A percentile compares a stretch with the other conserved stretches of the same genome.
These are phyloP conservation scores for Bubo blakistoni DNA, from an alignment of 2,113 vertebrate genomes.

Conservation along the genomic window DNA sequence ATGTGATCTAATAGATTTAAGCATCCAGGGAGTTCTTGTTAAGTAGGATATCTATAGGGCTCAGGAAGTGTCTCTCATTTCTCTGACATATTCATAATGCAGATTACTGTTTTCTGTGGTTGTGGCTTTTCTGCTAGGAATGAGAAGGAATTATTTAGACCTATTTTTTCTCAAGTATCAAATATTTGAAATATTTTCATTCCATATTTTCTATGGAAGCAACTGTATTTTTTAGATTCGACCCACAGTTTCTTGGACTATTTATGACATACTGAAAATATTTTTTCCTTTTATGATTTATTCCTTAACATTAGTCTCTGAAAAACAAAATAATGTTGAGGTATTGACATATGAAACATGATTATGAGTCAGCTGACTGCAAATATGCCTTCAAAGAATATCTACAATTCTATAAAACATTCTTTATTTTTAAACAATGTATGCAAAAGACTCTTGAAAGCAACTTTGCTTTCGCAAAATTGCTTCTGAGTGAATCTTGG, in stretches of 20 bases:
- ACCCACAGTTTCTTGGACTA: not conserved
- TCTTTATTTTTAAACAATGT: not conserved
- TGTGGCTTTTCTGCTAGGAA: not conserved
- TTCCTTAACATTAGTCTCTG: not conserved
- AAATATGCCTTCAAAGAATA: not conserved
- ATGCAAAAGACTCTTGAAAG: not conserved
- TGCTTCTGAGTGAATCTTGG: not conserved
- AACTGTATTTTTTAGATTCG: not conserved
- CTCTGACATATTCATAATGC: not conserved
- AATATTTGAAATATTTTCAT: not conserved
- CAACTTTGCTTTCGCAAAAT: not conserved
- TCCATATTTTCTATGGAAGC: not conserved
- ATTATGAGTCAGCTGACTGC: not conserved
- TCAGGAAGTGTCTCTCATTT: not conserved
- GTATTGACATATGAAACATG: not conserved
- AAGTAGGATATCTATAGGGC: not conserved
- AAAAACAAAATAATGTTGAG: not conserved
- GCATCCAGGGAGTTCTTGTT: not conserved
- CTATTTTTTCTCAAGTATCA: not conserved
- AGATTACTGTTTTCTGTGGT: not conserved
- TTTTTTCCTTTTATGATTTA: not conserved
- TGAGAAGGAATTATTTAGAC: not conserved
- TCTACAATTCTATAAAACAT: not conserved
- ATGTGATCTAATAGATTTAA: not conserved
- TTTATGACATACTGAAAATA: not conserved